A percentile compares a stretch with the other conserved stretches of the same genome.
Conservation (phyloP, 2,888 invertebrate species). For the Agriopis aurantiaria region DNA sequence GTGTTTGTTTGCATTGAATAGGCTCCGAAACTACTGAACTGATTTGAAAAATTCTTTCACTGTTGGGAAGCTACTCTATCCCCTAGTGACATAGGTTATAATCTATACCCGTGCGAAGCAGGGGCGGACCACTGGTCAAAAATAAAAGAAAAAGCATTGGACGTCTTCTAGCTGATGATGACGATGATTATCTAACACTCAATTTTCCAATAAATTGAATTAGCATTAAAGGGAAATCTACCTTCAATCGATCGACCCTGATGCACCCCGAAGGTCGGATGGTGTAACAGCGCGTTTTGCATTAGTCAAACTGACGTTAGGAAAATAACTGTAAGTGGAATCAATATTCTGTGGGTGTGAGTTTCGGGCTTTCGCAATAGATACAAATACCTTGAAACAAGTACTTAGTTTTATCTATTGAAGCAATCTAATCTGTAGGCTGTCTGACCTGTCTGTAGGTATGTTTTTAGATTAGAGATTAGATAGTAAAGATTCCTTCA, state of each 20-base stretch:
- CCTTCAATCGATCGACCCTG: conserved; percentile 30
- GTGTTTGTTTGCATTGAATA: too few relatives aligned
- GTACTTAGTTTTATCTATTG: conserved; percentile 7
- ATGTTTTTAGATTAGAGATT: conserved; percentile 3
- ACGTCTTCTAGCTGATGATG: too few relatives aligned
- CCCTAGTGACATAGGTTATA: too few relatives aligned
- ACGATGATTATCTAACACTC: too few relatives aligned
- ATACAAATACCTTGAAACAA: conserved; percentile 30
- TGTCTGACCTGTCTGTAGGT: background rate
- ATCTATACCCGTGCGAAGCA: too few relatives aligned
- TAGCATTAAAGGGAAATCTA: conserved; percentile 25
- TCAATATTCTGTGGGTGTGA: conserved; percentile 53
- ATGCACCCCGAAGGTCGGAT: conserved; percentile 32
- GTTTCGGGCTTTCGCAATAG: conserved; percentile 37
- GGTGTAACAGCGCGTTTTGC: conserved; percentile 44
- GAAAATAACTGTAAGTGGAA: conserved; percentile 53
- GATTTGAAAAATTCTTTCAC: too few relatives aligned
- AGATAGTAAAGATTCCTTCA: background rate
- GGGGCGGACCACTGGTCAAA: too few relatives aligned
- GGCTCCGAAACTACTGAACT: too few relatives aligned
- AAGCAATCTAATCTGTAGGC: conserved; percentile 1
- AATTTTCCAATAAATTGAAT: too few relatives aligned
- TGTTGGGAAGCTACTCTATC: too few relatives aligned
- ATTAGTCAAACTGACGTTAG: conserved; percentile 45
- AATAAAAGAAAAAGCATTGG: too few relatives aligned